Evolutionary conservation across 2,113 vertebrate species (phyloP).

Genomic region (Tichodroma muraria): DNA sequence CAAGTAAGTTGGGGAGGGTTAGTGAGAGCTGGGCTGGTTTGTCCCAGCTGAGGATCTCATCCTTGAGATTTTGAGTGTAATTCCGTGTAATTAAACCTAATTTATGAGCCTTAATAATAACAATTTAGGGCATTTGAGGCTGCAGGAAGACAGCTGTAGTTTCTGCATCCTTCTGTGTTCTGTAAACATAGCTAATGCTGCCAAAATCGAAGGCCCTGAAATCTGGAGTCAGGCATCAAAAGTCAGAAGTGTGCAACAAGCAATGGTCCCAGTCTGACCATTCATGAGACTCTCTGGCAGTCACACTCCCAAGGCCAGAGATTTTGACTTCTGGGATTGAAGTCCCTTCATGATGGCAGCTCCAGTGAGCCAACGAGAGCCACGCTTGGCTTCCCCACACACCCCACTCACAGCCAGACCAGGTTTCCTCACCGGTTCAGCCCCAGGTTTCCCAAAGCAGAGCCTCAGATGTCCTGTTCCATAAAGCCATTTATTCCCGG

Average conservation of each 20-base stretch:
- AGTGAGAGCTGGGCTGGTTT: neutral
- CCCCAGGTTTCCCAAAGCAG: neutral
- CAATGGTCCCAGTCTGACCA: neutral
- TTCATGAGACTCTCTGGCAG: neutral
- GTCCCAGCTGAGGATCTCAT: neutral
- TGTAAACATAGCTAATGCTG: neutral
- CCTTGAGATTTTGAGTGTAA: neutral
- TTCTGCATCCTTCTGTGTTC: neutral
- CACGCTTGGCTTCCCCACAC: neutral
- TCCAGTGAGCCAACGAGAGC: neutral
- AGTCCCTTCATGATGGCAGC: neutral
- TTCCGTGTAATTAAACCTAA: conserved; percentile 11
- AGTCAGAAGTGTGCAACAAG: neutral
- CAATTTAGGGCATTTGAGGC: neutral
- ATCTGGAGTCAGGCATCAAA: neutral
- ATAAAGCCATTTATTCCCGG: neutral
- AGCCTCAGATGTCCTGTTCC: neutral
- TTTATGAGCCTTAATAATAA: conserved; percentile 29
- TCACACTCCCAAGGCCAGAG: neutral
- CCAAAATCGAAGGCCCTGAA: neutral
- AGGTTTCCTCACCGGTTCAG: neutral
- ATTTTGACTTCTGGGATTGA: neutral
- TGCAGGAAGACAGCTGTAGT: neutral
- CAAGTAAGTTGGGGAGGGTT: fast-evolving
- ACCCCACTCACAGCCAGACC: neutral